Conservation (phyloP, 2,113 vertebrate genomes). For the Atractosteus spatula region DNA sequence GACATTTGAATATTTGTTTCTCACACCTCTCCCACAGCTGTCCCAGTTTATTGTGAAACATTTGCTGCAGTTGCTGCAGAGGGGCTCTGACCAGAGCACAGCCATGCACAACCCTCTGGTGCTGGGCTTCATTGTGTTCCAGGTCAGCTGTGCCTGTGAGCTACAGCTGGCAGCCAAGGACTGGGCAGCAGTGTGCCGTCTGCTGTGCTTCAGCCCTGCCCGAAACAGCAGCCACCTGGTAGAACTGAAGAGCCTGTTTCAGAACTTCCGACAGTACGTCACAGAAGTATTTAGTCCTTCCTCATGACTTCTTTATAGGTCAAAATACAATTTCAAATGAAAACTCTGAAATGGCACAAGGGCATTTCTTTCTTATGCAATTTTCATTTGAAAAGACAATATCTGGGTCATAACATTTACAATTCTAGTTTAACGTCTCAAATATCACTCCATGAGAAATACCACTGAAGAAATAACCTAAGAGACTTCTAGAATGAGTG, state of each 20-base stretch:
- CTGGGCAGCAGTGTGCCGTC: slow-evolving; percentile 46
- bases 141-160: accelerated
- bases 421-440: too few relatives aligned
- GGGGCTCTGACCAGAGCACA: not conserved
- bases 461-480: too few relatives aligned
- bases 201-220: slow-evolving; percentile 37
- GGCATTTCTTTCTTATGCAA: too few relatives aligned
- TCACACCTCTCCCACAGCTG: slow-evolving; percentile 27
- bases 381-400: too few relatives aligned
- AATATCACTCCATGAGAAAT: too few relatives aligned
- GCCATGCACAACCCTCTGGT: slow-evolving; percentile 23
- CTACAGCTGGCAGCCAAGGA: slow-evolving; percentile 37
- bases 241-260: not conserved
- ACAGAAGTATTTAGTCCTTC: not conserved
- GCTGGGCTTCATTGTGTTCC: slow-evolving; percentile 49
- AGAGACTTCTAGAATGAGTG: too few relatives aligned
- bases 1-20: too few relatives aligned
- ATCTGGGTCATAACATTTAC: too few relatives aligned
- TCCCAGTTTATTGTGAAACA: slow-evolving; percentile 37
- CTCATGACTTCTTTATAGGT: not conserved
- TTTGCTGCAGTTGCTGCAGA: slow-evolving; percentile 42
- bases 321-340: too few relatives aligned
- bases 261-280: not conserved
- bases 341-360: too few relatives aligned
- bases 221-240: slow-evolving; percentile 30